Percentiles rank a stretch among this genome's conserved stretches.
phyloP scores from a whole-genome alignment of 2,113 vertebrate species.

The Periophthalmodon schlosseri region DNA sequence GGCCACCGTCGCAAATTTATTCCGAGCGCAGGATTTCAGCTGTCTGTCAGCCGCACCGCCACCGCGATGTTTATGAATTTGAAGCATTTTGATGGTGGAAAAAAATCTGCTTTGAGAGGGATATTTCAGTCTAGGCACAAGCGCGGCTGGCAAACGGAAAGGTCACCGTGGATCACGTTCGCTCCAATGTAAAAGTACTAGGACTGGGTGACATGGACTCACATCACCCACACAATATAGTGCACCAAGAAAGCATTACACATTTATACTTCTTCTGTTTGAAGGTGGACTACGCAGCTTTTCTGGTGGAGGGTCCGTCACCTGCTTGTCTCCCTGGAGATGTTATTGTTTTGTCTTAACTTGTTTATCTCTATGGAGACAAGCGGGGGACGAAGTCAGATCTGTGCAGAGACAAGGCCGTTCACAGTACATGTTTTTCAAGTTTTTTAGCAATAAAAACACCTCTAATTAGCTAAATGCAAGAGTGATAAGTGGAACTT shows the following conservation, averaged over 20 bases:
- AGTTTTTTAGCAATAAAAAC: no score
- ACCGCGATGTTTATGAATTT: constrained; percentile 67
- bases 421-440: no score
- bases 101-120: constrained; percentile 58
- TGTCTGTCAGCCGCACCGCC: constrained; percentile 59
- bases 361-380: no score
- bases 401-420: no score
- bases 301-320: no score
- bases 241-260: background rate
- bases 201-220: constrained; percentile 4
- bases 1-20: constrained; percentile 74
- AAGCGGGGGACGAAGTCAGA: no score
- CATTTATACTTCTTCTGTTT: background rate
- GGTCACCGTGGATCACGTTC: constrained; percentile 68
- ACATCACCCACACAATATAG: background rate
- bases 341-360: no score
- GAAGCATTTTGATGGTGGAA: constrained; percentile 55
- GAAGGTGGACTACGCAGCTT: no score
- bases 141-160: constrained; percentile 71
- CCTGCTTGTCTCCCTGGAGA: no score
- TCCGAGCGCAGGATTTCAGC: constrained; percentile 68
- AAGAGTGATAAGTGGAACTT: no score
- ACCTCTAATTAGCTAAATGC: no score
- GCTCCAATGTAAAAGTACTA: constrained; percentile 7
- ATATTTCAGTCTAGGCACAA: constrained; percentile 63